phyloP scores from a whole-genome alignment of 2,113 vertebrate genomes.

The Phyllopteryx taeniolatus region DNA sequence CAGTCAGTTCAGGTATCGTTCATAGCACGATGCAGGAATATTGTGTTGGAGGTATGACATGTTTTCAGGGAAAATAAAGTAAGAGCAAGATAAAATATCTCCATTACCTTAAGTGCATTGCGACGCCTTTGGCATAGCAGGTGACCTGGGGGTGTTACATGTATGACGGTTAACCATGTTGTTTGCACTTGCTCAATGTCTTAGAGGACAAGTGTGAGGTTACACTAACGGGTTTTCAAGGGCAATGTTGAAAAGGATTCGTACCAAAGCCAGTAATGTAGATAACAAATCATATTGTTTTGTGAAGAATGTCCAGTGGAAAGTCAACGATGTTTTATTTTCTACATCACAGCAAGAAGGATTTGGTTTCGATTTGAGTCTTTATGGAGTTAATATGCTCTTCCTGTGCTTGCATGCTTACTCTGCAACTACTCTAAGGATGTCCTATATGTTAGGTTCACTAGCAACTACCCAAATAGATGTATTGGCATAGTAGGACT shows the following conservation, averaged over 20 bases:
- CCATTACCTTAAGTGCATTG: conserved; percentile 55
- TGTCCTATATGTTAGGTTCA: neutral
- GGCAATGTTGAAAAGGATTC: conserved; percentile 1
- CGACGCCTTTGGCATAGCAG: conserved; percentile 26
- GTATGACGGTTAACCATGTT: conserved; percentile 30
- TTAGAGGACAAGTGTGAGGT: conserved; percentile 31
- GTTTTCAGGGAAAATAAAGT: conserved; percentile 32
- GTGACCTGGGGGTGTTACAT: conserved; percentile 38
- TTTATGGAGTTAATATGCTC: neutral
- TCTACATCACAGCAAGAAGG: neutral
- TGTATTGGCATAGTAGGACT: too few relatives aligned
- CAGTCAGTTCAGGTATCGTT: conserved; percentile 27
- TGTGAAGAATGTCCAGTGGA: neutral
- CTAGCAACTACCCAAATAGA: neutral
- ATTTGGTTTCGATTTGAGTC: neutral
- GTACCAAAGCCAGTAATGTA: neutral
- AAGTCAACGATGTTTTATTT: neutral
- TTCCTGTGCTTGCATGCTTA: neutral
- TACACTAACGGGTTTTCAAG: conserved; percentile 33
- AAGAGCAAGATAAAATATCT: conserved; percentile 29
- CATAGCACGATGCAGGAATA: conserved; percentile 5
- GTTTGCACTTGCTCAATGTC: conserved; percentile 34
- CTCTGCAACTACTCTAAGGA: neutral
- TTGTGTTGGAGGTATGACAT: conserved; percentile 22
- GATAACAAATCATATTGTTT: neutral